phyloP scores from a whole-genome alignment of 2,888 invertebrate species.

The Melinaea menophilus region DNA sequence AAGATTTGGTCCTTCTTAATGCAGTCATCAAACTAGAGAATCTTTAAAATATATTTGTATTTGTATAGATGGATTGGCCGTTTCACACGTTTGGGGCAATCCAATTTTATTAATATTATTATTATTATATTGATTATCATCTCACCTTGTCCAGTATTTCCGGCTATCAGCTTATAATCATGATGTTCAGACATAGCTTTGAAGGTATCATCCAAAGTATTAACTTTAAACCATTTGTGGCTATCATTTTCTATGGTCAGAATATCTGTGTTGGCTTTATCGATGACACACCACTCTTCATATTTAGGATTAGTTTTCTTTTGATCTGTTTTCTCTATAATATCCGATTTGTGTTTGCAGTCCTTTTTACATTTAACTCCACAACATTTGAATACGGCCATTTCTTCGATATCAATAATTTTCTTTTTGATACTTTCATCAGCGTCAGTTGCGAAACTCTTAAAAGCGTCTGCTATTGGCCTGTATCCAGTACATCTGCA shows the following conservation, averaged over 20 bases:
- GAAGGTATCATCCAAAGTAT: constrained; percentile 68
- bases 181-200: constrained; percentile 50
- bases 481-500: constrained; percentile 90
- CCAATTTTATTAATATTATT: too few relatives aligned
- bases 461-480: constrained; percentile 87
- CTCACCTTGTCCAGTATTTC: constrained; percentile 86
- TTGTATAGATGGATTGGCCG: too few relatives aligned
- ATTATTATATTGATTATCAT: not conserved
- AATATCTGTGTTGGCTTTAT: constrained; percentile 56
- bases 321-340: constrained; percentile 17
- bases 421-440: constrained; percentile 69
- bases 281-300: constrained; percentile 50
- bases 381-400: constrained; percentile 49
- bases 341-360: constrained; percentile 45
- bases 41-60: too few relatives aligned
- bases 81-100: too few relatives aligned
- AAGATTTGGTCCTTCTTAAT: not conserved
- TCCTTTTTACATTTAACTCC: constrained; percentile 44
- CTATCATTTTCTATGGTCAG: constrained; percentile 66
- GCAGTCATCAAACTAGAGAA: too few relatives aligned
- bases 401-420: constrained; percentile 71
- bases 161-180: constrained; percentile 79
- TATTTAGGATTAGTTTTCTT: constrained; percentile 15
- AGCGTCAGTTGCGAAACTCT: constrained; percentile 82
- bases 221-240: constrained; percentile 72